Evolutionary conservation across 2,888 invertebrate species (phyloP).

Genomic region (Sinhomidia bicolor): DNA sequence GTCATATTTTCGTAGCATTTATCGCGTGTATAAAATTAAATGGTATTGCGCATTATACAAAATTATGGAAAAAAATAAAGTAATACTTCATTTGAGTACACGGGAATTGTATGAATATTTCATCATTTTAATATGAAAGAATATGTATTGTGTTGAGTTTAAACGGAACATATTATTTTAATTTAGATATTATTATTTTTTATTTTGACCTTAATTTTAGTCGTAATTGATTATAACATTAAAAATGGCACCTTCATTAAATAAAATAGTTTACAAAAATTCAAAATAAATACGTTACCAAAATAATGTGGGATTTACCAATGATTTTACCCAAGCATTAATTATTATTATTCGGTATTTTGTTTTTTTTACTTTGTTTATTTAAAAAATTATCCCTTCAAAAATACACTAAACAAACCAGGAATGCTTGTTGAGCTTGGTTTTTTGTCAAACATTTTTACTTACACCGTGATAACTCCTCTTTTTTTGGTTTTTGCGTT

Average conservation of each 20-base stretch:
- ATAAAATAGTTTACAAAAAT: too few relatives aligned
- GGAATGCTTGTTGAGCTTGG: background rate
- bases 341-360: background rate
- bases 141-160: background rate
- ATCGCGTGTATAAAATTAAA: conserved; percentile 52
- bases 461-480: background rate
- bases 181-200: background rate
- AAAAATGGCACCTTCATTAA: background rate
- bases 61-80: background rate
- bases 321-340: too few relatives aligned
- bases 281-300: too few relatives aligned
- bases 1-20: conserved; percentile 42
- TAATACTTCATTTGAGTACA: background rate
- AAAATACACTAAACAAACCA: background rate
- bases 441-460: background rate
- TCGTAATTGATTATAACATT: background rate
- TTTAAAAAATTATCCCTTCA: conserved; percentile 24
- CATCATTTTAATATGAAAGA: background rate
- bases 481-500: background rate
- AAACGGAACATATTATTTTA: background rate
- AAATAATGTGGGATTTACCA: too few relatives aligned
- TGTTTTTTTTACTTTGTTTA: background rate
- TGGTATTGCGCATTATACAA: background rate
- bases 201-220: background rate
- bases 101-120: background rate